Evolutionary conservation across 2,888 invertebrate species (phyloP).

Genomic region (Synergus japonicus): DNA sequence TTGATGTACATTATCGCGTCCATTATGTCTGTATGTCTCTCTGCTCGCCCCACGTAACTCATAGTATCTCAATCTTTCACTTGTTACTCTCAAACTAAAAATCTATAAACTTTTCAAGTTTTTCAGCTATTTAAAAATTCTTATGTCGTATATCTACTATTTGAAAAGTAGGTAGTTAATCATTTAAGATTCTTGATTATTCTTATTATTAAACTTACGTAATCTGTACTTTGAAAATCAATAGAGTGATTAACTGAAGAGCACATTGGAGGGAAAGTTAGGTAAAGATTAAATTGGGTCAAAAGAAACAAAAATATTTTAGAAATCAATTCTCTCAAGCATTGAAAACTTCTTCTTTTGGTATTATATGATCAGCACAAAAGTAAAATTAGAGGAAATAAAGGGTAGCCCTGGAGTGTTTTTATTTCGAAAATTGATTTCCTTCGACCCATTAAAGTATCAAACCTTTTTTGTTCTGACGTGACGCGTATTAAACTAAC

Average conservation of each 20-base stretch:
- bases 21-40: constrained; percentile 60
- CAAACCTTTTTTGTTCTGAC: not conserved
- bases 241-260: not conserved
- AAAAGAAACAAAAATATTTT: not conserved
- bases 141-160: not conserved
- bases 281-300: not conserved
- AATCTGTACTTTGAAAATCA: not conserved
- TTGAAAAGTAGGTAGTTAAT: not conserved
- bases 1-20: constrained; percentile 44
- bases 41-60: constrained; percentile 69
- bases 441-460: not conserved
- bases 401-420: not conserved
- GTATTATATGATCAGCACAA: not conserved
- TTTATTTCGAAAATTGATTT: not conserved
- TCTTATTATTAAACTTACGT: not conserved
- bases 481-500: not conserved
- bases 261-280: not conserved
- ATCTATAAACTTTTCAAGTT: constrained; percentile 4
- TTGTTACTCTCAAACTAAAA: constrained; percentile 27
- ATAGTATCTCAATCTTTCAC: constrained; percentile 46
- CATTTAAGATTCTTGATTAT: not conserved
- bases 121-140: not conserved
- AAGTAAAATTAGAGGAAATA: not conserved
- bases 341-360: not conserved
- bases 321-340: not conserved